phyloP scores from a whole-genome alignment of 2,797 vertebrate species.

The Acanthopagrus latus region DNA sequence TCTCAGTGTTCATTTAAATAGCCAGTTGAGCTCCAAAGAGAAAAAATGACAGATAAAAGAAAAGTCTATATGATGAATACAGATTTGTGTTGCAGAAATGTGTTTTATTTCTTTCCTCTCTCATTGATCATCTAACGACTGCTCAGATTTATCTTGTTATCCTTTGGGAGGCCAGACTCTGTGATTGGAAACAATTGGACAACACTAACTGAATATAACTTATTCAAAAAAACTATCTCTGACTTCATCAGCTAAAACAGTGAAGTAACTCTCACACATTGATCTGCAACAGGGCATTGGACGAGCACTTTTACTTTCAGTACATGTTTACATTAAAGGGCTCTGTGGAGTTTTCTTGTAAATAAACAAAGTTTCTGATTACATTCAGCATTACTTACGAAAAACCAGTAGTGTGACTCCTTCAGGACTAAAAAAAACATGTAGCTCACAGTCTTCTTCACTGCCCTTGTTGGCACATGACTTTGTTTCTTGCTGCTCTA shows the following conservation, averaged over 20 bases:
- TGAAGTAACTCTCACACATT: background rate
- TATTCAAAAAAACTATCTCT: background rate
- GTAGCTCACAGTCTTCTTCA: background rate
- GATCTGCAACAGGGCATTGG: too few relatives aligned
- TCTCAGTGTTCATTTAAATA: too few relatives aligned
- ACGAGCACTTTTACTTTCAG: background rate
- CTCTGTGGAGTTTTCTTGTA: background rate
- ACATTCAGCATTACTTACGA: background rate
- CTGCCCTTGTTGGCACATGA: background rate
- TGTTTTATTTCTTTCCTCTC: background rate
- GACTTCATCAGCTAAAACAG: background rate
- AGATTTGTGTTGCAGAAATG: background rate
- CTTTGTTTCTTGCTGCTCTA: background rate
- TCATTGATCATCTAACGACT: background rate
- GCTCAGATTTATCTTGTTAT: background rate
- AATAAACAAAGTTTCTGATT: background rate
- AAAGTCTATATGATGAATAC: background rate
- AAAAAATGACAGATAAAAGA: background rate
- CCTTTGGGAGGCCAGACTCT: too few relatives aligned
- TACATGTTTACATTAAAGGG: background rate
- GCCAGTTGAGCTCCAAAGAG: background rate
- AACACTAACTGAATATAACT: too few relatives aligned
- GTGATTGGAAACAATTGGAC: background rate
- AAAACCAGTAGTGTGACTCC: background rate
- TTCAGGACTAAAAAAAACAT: background rate